Base-by-base conservation (phyloP, 2,797 vertebrate species). In the Loriculus beryllinus region DNA sequence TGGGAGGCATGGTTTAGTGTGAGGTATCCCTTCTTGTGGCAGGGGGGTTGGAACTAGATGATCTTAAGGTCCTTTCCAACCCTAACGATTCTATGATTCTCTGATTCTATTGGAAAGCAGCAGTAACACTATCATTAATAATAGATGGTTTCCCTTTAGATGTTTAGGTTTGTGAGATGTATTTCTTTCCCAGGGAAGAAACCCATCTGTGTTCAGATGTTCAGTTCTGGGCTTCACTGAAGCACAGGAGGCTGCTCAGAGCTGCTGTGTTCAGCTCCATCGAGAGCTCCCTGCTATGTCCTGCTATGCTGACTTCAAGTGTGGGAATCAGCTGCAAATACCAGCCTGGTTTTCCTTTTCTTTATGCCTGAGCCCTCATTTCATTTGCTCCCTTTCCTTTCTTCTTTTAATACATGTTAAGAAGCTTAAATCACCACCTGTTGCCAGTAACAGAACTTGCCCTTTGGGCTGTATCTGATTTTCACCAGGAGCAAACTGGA, bases 281-380 rank as follows among this genome's bases (percentile, higher is more conserved):
- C 0, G 0, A n/a, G 83, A 67, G 56, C 48, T 29, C 56, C 37
- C 33, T 37, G 71, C 67, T 43, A 0, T 20, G 0, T 51, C 71
- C 33, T 1, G 0, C 37, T 25, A 45, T 29, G 51, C 49, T 1
- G 1, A 28, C 1, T 10, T 12, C 35, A 29, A 26, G 45, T 1
- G 26, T 5, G 29, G 23, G 51, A 23, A 57, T 31, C 5, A 1
- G 69, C 59, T 35, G 23, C 54, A 71, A 49, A 9, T 7, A 80
- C 3, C 25, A 26, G 23, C 18, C 78, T 33, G 33, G 3, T 31
- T 91, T 68, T 47, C 40, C 45, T 68, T 89, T 62, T 39, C 26
- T 3, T 62, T 51, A 6, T 7, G 15, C 45, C 54, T 39, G 31
- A 95, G 67, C 67, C 47, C 35, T 84, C n/a, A 1, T 31, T 51